A percentile compares a stretch with the other conserved stretches of the same genome.
These are phyloP conservation scores for Andinoacara biseriatus DNA, from an alignment of 2,113 vertebrate species.

Conservation along the genomic window DNA sequence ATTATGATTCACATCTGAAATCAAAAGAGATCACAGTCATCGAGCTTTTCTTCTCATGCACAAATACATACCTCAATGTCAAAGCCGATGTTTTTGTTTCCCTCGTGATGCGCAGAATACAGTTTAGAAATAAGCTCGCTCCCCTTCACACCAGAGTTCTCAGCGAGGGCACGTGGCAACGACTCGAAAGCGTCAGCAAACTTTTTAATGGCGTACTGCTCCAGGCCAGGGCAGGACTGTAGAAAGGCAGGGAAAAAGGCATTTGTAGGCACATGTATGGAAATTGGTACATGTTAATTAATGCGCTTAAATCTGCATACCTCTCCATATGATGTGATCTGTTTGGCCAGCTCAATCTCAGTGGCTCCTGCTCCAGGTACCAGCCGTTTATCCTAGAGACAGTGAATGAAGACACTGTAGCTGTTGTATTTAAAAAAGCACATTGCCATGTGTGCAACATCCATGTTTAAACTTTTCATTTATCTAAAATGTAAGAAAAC, in stretches of 20 bases:
- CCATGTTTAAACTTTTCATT: background rate
- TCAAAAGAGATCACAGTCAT: background rate
- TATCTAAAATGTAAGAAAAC: background rate
- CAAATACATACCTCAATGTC: conserved; percentile 90
- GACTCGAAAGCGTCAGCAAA: conserved; percentile 95
- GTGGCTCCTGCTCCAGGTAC: conserved; percentile 94
- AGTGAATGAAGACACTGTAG: background rate
- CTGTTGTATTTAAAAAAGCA: background rate
- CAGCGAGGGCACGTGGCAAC: conserved; percentile 91
- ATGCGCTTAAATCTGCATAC: conserved; percentile 66
- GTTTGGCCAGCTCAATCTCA: conserved; percentile 95
- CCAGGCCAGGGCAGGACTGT: conserved; percentile 94
- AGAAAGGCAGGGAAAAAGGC: conserved; percentile 12
- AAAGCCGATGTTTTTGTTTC: conserved; percentile 93
- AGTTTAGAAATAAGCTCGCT: conserved; percentile 96
- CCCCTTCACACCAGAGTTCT: conserved; percentile 94
- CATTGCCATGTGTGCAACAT: too few relatives aligned
- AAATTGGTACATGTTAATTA: background rate
- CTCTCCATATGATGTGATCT: conserved; percentile 94
- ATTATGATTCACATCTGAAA: background rate
- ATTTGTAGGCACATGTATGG: background rate
- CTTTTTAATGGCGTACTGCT: conserved; percentile 98
- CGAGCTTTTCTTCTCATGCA: background rate
- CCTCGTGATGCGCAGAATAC: conserved; percentile 94
- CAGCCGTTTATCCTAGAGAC: conserved; percentile 89